Evolutionary conservation across 1,140 invertebrate species (phyloP).

Genomic region (Apis florea): DNA sequence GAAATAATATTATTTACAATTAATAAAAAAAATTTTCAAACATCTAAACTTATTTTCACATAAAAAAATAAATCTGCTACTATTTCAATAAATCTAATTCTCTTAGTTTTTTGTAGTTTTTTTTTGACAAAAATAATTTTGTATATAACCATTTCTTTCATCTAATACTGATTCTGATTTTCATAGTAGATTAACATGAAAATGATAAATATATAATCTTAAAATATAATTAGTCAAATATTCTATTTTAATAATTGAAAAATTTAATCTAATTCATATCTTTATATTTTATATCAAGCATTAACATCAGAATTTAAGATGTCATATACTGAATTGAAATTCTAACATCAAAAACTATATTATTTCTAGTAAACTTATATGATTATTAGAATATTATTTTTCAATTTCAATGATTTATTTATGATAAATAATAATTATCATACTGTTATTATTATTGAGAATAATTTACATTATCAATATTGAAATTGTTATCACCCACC

Average conservation of each 20-base stretch:
- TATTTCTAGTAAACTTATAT: not conserved
- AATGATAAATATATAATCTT: not conserved
- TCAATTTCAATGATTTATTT: not conserved
- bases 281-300: conserved; percentile 3
- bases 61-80: not conserved
- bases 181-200: not conserved
- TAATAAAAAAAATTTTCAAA: not conserved
- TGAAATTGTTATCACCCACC: conserved; percentile 1
- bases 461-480: not conserved
- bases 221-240: not conserved
- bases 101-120: not conserved
- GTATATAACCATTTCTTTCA: not conserved
- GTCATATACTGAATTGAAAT: conserved; percentile 23
- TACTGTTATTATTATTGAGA: not conserved
- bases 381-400: not conserved
- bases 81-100: not conserved
- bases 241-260: not conserved
- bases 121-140: not conserved
- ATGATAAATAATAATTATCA: not conserved
- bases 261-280: not conserved
- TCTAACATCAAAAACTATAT: conserved; percentile 17
- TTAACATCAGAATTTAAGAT: conserved; percentile 16
- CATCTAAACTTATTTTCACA: not conserved
- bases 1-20: conserved; percentile 3
- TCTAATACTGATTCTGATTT: not conserved